Evolutionary conservation across 1,140 invertebrate species (phyloP), one percentile per base, ranked within the genome.

Genomic region (Fopius arisanus): DNA sequence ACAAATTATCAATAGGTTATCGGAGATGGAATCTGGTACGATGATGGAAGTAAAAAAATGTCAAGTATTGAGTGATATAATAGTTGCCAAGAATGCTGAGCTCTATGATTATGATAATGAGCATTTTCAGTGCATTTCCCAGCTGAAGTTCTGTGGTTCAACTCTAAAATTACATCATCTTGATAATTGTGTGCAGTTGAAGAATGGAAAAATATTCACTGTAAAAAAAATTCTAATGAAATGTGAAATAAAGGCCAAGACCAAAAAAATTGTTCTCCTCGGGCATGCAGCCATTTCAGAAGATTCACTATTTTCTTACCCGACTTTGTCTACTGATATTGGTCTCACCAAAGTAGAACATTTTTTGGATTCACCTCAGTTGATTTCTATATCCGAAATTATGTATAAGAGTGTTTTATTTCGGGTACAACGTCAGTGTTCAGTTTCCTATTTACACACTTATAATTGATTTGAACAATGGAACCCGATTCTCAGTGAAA

Each of bases 1-100:
- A 7, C 77, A 78, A 72, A 70, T 78, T 31, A 31, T 71, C 5
- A 68, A 75, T 31, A 65, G 75, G 12, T 43, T 78, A 19, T 51
- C 40, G 31, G 72, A 73, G 62, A 62, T 69, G 5, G 73, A 75
- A 54, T 19, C 21, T 9, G 16, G 3, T n/a, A 14, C 23, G n/a
- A 7, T 66, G n/a, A 7, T 65, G 23, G 26, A 66, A 48, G 37
- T 66, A 21, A 21, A 28, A 65, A 26, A 75, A 63, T 4, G 51
- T 7, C 16, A 10, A 63, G 29, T 16, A 33, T 28, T 70, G 19
- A 28, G 28, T 12, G 37, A 37, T 14, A 12, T 43, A 43, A 12
- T 14, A 3, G 14, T 10, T 10, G n/a, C 4, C 10, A 43, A 43
- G 14, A 16, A 43, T 43, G 41, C 3, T 3, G 41, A 43, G 14